These are phyloP conservation scores for Incurvaria masculella DNA, from an alignment of 2,888 invertebrate species.

Conservation along the genomic window DNA sequence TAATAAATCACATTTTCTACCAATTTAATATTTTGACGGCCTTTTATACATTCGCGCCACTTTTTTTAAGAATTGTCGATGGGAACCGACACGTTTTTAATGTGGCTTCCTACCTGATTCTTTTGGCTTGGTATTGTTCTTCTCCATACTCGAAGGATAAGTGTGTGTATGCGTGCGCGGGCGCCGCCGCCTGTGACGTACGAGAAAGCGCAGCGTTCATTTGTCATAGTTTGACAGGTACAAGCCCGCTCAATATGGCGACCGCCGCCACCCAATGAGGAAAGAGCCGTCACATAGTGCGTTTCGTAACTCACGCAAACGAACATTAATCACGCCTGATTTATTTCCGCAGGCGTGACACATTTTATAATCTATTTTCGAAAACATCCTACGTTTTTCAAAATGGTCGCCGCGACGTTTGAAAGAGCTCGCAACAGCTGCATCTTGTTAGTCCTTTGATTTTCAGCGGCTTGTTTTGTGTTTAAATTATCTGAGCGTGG, in stretches of 20 bases:
- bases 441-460: constrained; percentile 45
- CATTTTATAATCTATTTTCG: constrained; percentile 56
- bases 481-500: constrained; percentile 48
- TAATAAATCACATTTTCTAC: background rate
- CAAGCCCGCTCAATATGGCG: constrained; percentile 56
- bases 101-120: background rate
- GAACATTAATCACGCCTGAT: constrained; percentile 52
- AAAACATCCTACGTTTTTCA: constrained; percentile 50
- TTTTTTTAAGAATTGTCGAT: no score
- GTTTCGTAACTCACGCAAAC: constrained; percentile 41
- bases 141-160: background rate
- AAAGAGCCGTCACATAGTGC: constrained; percentile 46
- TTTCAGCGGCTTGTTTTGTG: constrained; percentile 38
- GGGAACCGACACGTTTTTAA: no score
- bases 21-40: no score
- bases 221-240: constrained; percentile 56
- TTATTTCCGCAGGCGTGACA: constrained; percentile 54
- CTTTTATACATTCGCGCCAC: no score
- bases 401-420: constrained; percentile 32
- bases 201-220: constrained; percentile 42
- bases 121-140: background rate
- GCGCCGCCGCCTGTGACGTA: constrained; percentile 11
- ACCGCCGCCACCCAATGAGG: constrained; percentile 53
- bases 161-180: background rate
- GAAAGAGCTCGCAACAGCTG: constrained; percentile 49